Evolutionary conservation across 2,888 invertebrate species (phyloP), one percentile per base, ranked within the genome.

Genomic region (Bruchidius siliquastri): DNA sequence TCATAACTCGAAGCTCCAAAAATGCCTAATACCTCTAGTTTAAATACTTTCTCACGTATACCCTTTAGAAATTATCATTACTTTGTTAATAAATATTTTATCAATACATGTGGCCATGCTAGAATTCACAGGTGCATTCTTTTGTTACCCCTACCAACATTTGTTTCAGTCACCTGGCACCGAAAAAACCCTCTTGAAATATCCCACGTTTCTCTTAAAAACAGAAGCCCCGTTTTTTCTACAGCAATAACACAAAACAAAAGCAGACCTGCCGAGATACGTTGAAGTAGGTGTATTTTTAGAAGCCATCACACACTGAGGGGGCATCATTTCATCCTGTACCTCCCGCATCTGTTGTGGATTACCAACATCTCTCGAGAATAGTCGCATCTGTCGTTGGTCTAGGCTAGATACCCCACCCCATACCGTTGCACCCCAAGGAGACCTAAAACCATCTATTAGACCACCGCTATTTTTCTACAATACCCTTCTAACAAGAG

Each of bases 391-490:
- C 75, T 77, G 77, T 71, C 74, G 69, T 75, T 76, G 22, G 74
- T 76, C 77, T 77, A 77, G 77, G 76, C 76, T 74, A 74, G 74
- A 69, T 74, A 71, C 67, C 71, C 26, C 71, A 73, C 79, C 81
- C 79, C 80, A 81, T 78, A 76, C 77, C 79, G 76, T 78, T 75
- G 74, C 73, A 77, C 78, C 79, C 80, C 68, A 75, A 78, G 78
- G 78, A 77, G 76, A 79, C 77, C 70, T 74, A 72, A 73, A 73
- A 73, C 72, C 66, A 75, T 76, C 71, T 74, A 75, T 76, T 75
- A 76, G 49, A 49, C 49, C 49, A 13, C 49, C 6, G 49, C 49
- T 49, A 49, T 49, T 49, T 49, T 49, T 49, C 49, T 49, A 49
- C 49, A 49, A 49, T 49, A 49, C 49, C 49, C 49, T 49, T 49